Percentiles rank a stretch among this genome's conserved stretches.
Evolutionary conservation across 92 coral and sea anemone species (phyloP).

Genomic region (Ricordea florida): DNA sequence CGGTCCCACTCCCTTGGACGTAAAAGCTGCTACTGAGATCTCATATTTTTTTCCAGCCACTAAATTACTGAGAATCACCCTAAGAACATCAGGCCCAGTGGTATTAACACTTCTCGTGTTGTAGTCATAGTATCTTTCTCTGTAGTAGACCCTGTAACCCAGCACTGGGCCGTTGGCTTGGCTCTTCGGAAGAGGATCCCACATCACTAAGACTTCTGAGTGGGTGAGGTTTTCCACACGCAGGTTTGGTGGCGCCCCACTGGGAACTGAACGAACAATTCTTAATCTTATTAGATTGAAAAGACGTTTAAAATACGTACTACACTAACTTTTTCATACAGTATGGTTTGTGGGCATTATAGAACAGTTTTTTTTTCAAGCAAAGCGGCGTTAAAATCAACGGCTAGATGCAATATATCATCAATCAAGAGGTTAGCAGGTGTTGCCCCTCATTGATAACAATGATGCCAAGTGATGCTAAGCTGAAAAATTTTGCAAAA

Average conservation of each 20-base stretch:
- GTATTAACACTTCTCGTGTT: neutral
- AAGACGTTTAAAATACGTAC: too few relatives aligned
- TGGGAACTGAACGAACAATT: slow-evolving; percentile 21
- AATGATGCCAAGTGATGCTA: too few relatives aligned
- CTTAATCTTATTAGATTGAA: too few relatives aligned
- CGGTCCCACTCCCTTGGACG: neutral
- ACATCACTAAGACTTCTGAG: neutral
- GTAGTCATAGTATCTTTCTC: neutral
- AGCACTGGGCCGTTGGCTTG: neutral
- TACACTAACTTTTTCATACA: too few relatives aligned
- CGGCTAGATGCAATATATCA: too few relatives aligned
- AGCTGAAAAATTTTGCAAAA: too few relatives aligned
- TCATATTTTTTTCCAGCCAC: neutral
- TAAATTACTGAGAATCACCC: neutral
- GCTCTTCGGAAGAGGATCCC: neutral
- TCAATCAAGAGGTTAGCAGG: too few relatives aligned
- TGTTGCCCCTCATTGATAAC: too few relatives aligned
- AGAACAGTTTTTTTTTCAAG: too few relatives aligned
- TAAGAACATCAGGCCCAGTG: neutral
- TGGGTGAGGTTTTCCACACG: neutral
- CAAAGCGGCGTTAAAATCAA: too few relatives aligned
- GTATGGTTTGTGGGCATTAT: too few relatives aligned
- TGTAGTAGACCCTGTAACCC: neutral
- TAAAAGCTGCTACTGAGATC: neutral
- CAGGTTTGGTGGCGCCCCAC: neutral